phyloP scores from a whole-genome alignment of 1,140 invertebrate genomes.

The Apis dorsata region DNA sequence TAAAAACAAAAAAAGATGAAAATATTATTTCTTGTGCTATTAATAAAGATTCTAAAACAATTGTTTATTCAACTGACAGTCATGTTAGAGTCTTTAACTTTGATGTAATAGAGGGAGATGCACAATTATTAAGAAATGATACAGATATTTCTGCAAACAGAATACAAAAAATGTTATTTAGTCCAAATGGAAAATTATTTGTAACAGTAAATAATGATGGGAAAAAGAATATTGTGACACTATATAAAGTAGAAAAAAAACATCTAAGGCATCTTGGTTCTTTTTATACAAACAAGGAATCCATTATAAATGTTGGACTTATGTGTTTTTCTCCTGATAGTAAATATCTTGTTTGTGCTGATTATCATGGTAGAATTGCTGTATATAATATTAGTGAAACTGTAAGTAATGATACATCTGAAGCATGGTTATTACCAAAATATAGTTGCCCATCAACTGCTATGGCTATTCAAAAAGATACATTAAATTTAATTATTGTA shows the following conservation, averaged over 20 bases:
- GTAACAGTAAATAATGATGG: slow-evolving; percentile 69
- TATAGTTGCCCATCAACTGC: slow-evolving; percentile 84
- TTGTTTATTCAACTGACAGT: slow-evolving; percentile 87
- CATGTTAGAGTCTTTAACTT: slow-evolving; percentile 85
- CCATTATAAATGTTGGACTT: slow-evolving; percentile 64
- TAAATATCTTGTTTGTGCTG: slow-evolving; percentile 83
- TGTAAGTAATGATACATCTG: slow-evolving; percentile 70
- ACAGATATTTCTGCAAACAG: slow-evolving; percentile 65
- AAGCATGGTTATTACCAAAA: slow-evolving; percentile 83
- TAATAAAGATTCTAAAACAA: slow-evolving; percentile 84
- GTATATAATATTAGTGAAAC: slow-evolving; percentile 81
- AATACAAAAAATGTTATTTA: slow-evolving; percentile 76
- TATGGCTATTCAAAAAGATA: slow-evolving; percentile 82
- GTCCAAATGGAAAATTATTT: slow-evolving; percentile 74
- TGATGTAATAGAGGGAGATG: slow-evolving; percentile 77
- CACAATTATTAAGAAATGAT: slow-evolving; percentile 67
- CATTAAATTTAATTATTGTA: slow-evolving; percentile 82
- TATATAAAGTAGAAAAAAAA: slow-evolving; percentile 72
- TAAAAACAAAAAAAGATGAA: slow-evolving; percentile 83
- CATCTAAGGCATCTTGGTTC: slow-evolving; percentile 63
- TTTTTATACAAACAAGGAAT: slow-evolving; percentile 69
- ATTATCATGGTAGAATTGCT: slow-evolving; percentile 82
- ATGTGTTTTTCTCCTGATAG: slow-evolving; percentile 80
- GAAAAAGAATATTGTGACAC: slow-evolving; percentile 58
- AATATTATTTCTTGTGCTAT: slow-evolving; percentile 85